Evolutionary conservation across 1,140 invertebrate genomes (phyloP).

Genomic region (Zaprionus gabonicus): DNA sequence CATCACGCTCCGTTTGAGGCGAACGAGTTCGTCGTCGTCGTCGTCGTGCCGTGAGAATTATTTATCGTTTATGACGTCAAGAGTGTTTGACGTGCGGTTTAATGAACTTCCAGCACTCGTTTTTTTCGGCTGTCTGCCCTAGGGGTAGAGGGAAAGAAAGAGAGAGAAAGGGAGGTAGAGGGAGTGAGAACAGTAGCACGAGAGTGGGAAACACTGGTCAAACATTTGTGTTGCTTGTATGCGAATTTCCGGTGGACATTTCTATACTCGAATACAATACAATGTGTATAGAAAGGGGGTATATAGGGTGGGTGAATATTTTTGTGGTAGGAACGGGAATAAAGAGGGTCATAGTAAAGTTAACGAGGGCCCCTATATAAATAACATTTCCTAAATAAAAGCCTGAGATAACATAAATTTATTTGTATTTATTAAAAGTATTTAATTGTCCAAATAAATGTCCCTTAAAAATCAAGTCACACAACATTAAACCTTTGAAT

Average conservation of each 20-base stretch:
- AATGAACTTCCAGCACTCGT: constrained; percentile 55
- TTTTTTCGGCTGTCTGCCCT: neutral
- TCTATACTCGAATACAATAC: constrained; percentile 19
- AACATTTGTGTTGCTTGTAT: constrained; percentile 6
- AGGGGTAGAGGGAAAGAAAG: neutral
- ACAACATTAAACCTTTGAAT: no score
- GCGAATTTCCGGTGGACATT: constrained; percentile 24
- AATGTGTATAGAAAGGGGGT: neutral
- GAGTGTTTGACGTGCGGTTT: constrained; percentile 50
- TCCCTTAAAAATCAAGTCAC: neutral
- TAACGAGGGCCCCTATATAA: no score
- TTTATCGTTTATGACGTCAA: constrained; percentile 72
- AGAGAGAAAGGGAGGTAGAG: neutral
- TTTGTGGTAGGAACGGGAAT: no score
- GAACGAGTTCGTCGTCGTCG: neutral
- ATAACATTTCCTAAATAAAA: no score
- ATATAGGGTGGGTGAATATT: neutral
- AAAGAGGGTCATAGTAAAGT: no score
- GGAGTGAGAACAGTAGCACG: neutral
- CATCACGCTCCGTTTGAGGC: constrained; percentile 68
- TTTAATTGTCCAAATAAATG: no score
- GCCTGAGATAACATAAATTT: no score
- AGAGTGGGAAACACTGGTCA: constrained; percentile 4
- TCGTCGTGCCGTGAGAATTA: constrained; percentile 49
- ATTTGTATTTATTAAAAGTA: no score